Evolutionary conservation across 2,888 invertebrate genomes (phyloP), one percentile per base, ranked within the genome.

Genomic region (Lasiommata megera): DNA sequence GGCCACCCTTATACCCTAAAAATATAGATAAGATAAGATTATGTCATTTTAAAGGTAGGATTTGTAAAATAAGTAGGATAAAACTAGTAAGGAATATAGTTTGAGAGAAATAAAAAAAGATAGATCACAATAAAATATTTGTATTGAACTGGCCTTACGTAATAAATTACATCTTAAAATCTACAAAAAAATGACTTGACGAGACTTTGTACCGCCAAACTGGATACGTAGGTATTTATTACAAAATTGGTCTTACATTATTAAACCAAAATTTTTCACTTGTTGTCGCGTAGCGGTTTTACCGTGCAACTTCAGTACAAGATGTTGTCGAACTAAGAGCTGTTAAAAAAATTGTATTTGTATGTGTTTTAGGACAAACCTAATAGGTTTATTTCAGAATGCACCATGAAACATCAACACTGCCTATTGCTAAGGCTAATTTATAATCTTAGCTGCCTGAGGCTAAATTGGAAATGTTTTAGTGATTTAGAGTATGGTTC

Each of bases 141-240:
- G 77, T 82, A 76, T 80, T 77, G 75, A 72, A 88, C 82, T 85
- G 86, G 80, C 85, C 82, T 84, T 77, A 80, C 1, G 9, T 31
- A 46, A 80, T 80, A 80, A 84, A 79, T 82, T 81, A 84, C 75
- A 78, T 69, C 74, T 76, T 80, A 80, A 59, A 77, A 72, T 70
- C 74, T 77, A 79, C 65, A 71, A 70, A 65, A 43, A 77, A 76
- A 66, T 80, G 77, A 77, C 73, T 64, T 77, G 73, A 73, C 69
- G 67, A 70, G 71, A 71, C 67, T 68, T 60, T 64, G 64, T 65
- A 63, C 57, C 66, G 63, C 54, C 67, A 60, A 63, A 54, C 29
- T 43, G 55, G 18, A 46, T 55, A 58, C 17, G 17, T 31, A 23
- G 23, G 6, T 28, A 37, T 18, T 37, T 18, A 23, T 36, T 56